Conservation (phyloP, 2,797 vertebrate species). For the Gila robusta region DNA sequence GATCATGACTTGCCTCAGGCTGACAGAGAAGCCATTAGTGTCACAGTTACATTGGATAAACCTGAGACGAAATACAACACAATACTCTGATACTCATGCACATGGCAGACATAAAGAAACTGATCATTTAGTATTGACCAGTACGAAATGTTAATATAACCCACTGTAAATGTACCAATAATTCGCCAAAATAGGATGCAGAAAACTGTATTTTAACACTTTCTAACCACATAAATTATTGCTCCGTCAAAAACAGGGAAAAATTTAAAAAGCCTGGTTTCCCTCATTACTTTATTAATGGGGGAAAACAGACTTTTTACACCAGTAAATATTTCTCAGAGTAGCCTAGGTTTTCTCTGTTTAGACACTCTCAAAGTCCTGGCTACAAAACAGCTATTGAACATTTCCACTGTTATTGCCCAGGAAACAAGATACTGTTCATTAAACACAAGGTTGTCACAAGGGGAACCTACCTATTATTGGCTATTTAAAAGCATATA, state of each 20-base stretch:
- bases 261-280: too few relatives aligned
- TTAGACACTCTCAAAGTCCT: conserved; percentile 3
- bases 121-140: not conserved
- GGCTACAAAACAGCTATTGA: conserved; percentile 18
- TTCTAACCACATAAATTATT: not conserved
- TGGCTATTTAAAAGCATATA: not conserved
- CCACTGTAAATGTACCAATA: not conserved
- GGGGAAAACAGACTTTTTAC: not conserved
- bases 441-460: conserved; percentile 21
- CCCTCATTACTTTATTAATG: too few relatives aligned
- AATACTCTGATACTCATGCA: not conserved
- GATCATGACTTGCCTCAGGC: conserved; percentile 40
- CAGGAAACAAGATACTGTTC: conserved; percentile 18
- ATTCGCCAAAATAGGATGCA: not conserved
- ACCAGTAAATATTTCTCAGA: not conserved
- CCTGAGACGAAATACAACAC: conserved; percentile 23
- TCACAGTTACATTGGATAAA: conserved; percentile 26
- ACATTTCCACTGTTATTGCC: conserved; percentile 24
- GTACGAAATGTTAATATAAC: not conserved
- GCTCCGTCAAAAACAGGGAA: too few relatives aligned
- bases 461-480: conserved; percentile 6
- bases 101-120: not conserved
- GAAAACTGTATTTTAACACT: not conserved
- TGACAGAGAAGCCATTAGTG: conserved; percentile 9
- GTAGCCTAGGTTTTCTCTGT: not conserved